These are phyloP conservation scores for Cybosia mesomella DNA, from an alignment of 2,888 invertebrate genomes.

Conservation along the genomic window DNA sequence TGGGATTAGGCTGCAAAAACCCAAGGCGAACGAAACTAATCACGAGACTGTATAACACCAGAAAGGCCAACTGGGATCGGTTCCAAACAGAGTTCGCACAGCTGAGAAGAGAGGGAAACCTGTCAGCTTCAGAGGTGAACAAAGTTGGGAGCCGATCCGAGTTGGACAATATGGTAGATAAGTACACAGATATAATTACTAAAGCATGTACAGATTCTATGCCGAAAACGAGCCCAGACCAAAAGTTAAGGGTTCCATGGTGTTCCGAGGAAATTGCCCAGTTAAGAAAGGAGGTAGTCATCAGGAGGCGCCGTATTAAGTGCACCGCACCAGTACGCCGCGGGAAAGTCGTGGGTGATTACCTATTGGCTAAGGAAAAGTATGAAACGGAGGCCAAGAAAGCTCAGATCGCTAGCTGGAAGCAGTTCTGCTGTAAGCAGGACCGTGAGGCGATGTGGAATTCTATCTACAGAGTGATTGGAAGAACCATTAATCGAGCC, in stretches of 20 bases:
- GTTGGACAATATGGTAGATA: neutral
- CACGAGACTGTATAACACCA: neutral
- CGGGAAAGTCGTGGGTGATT: too few species aligned
- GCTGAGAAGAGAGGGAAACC: neutral
- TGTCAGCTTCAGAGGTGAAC: neutral
- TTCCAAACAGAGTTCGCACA: neutral
- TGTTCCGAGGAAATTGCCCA: neutral
- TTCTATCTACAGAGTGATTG: neutral
- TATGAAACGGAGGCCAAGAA: too few species aligned
- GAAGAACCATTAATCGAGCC: neutral
- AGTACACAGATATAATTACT: neutral
- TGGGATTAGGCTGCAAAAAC: neutral
- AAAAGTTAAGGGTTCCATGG: neutral
- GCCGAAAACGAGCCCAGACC: neutral
- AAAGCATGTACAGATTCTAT: neutral
- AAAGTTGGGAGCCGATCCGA: neutral
- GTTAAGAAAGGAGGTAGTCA: neutral
- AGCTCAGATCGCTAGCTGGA: too few species aligned
- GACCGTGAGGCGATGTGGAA: too few species aligned
- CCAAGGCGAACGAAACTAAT: neutral
- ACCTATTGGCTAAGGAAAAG: too few species aligned
- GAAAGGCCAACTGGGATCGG: neutral
- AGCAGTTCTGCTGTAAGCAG: too few species aligned
- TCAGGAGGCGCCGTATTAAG: neutral
- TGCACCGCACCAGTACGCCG: neutral